A percentile compares a stretch with the other conserved stretches of the same genome.
Evolutionary conservation across 2,113 vertebrate genomes (phyloP).

Genomic region (Siphamia tubifer): DNA sequence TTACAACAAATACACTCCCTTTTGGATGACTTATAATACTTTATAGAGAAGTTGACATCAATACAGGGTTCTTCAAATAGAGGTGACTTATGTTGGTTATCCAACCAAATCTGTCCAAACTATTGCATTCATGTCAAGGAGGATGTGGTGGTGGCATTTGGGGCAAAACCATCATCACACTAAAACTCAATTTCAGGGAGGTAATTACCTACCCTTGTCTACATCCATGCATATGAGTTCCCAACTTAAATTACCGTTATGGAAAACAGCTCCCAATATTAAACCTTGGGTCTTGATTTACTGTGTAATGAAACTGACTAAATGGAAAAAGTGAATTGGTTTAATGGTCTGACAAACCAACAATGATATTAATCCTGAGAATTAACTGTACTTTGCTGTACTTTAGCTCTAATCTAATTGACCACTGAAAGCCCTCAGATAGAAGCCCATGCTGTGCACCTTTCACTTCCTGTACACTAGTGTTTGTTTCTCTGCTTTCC

Average conservation of each 20-base stretch:
- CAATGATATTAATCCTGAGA: constrained; percentile 30
- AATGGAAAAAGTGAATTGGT: constrained; percentile 38
- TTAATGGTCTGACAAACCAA: constrained; percentile 36
- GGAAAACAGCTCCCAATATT: not conserved
- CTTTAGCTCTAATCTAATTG: constrained; percentile 41
- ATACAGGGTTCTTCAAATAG: too few relatives aligned
- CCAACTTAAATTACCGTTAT: not conserved
- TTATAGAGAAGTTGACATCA: too few relatives aligned
- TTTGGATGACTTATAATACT: too few relatives aligned
- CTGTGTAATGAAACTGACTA: constrained; percentile 28
- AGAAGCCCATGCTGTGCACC: constrained; percentile 8
- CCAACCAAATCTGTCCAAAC: too few relatives aligned
- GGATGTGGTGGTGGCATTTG: too few relatives aligned
- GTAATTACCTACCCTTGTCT: not conserved
- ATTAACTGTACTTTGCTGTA: constrained; percentile 39
- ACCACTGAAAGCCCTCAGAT: constrained; percentile 31
- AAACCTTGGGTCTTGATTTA: not conserved
- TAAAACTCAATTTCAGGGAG: too few relatives aligned
- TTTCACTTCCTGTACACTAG: not conserved
- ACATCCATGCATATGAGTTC: not conserved
- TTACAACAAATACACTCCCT: too few relatives aligned
- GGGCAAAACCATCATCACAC: too few relatives aligned
- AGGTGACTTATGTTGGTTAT: too few relatives aligned
- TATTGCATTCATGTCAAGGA: too few relatives aligned
- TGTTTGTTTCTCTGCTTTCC: not conserved